Evolutionary conservation across 2,797 vertebrate genomes (phyloP), one percentile per base, ranked within the genome.

Genomic region (Caiman crocodilus): DNA sequence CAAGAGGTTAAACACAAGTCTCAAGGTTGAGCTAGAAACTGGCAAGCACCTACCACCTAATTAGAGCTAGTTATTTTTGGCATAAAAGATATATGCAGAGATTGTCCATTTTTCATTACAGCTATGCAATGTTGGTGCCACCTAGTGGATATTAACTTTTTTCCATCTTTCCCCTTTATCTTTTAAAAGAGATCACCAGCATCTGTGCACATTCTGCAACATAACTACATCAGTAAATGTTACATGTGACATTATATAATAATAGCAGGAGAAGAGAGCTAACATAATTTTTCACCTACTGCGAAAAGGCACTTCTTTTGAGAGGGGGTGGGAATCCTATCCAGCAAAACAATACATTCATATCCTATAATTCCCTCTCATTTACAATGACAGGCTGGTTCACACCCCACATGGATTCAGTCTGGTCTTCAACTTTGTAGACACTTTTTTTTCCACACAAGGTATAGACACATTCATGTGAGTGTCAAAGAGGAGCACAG

Each of bases 101-200:
- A 21, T 15, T 16, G 5, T 1, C 6, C 25, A 7, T 0, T 83
- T 86, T 89, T 56, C 42, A 50, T 50, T 61, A 11, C 15, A 85
- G 3, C 0, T 16, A 7, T 92, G 89, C 0, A 14, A 18, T 67
- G 56, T 69, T 97, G 78, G 92, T 88, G 12, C 97, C 97, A 97
- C 88, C 98, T 98, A 96, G 96, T 96, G 98, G 92, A 4, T 80
- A n/a, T 82, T 59, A 67, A 23, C 26, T 17, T 87, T 3, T 82
- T 84, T 64, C n/a, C 11, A 1, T 16, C 3, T 1, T 1, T 23
- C 2, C 0, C 17, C 35, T 85, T 81, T 13, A 73, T 18, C 4
- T 6, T 2, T 1, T 67, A 17, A 17, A 35, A 10, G 23, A 74
- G 13, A 30, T 14, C 3, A 3, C 2, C 82, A 3, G 0, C 11